Conservation (phyloP, 2,888 invertebrate species). For the Odontocolon sp. region DNA sequence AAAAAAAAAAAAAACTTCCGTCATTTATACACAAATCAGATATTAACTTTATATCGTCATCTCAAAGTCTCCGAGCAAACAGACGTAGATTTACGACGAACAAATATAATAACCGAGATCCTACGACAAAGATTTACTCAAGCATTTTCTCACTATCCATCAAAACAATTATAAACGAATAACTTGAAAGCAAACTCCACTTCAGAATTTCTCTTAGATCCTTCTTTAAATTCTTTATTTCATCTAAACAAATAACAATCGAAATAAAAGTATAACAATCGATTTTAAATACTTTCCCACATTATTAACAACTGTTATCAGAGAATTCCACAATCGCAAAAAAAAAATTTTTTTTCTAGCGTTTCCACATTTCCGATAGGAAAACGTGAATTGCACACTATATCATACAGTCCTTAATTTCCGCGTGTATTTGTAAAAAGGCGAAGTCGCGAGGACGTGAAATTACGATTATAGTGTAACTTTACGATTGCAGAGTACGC, state of each 20-base stretch:
- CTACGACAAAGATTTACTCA: background rate
- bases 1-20: too few relatives aligned
- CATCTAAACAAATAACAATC: background rate
- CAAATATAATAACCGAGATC: background rate
- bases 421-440: too few relatives aligned
- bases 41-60: background rate
- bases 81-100: slow-evolving; percentile 16
- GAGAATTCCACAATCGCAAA: slow-evolving; percentile 27
- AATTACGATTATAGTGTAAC: too few relatives aligned
- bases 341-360: too few relatives aligned
- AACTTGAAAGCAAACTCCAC: background rate
- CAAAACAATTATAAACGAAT: background rate
- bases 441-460: too few relatives aligned
- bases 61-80: background rate
- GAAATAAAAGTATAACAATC: background rate
- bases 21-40: too few relatives aligned
- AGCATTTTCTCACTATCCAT: background rate
- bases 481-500: background rate
- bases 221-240: background rate
- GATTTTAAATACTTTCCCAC: background rate
- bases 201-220: background rate
- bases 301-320: slow-evolving; percentile 18
- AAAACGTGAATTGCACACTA: slow-evolving; percentile 15
- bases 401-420: too few relatives aligned
- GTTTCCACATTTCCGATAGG: slow-evolving; percentile 3